These are phyloP conservation scores for Globia sparganii DNA, from an alignment of 2,888 invertebrate species.

Conservation along the genomic window DNA sequence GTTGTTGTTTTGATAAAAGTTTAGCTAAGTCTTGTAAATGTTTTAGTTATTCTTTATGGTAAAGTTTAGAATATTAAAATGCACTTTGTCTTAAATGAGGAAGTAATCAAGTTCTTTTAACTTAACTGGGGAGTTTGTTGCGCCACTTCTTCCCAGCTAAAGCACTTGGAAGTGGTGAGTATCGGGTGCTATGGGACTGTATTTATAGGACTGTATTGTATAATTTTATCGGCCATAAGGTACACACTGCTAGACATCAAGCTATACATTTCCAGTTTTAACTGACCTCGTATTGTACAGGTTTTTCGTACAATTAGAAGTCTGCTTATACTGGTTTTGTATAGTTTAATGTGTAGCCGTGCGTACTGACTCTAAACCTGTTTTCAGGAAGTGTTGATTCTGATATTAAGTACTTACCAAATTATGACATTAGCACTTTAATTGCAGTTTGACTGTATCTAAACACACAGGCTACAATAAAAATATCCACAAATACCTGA, in stretches of 20 bases:
- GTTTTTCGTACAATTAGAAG: no score
- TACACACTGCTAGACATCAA: no score
- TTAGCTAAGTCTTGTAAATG: conserved; percentile 4
- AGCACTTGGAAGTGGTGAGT: background rate
- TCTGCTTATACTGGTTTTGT: no score
- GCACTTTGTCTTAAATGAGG: background rate
- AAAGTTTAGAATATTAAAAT: conserved; percentile 1
- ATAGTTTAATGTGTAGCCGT: no score
- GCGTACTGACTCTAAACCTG: no score
- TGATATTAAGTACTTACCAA: background rate
- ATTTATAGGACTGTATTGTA: background rate
- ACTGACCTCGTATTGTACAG: no score
- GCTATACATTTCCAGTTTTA: no score
- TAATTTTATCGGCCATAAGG: background rate
- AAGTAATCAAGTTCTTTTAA: background rate
- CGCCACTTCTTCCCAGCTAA: background rate
- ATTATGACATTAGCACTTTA: background rate
- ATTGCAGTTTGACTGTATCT: background rate
- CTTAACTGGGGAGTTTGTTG: background rate
- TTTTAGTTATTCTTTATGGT: background rate
- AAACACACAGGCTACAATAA: background rate
- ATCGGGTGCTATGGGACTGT: background rate
- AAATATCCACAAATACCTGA: background rate
- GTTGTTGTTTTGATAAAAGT: conserved; percentile 5
- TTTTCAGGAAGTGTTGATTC: no score